Evolutionary conservation across 1,140 invertebrate species (phyloP).

Genomic region (Penaeus vannamei): DNA sequence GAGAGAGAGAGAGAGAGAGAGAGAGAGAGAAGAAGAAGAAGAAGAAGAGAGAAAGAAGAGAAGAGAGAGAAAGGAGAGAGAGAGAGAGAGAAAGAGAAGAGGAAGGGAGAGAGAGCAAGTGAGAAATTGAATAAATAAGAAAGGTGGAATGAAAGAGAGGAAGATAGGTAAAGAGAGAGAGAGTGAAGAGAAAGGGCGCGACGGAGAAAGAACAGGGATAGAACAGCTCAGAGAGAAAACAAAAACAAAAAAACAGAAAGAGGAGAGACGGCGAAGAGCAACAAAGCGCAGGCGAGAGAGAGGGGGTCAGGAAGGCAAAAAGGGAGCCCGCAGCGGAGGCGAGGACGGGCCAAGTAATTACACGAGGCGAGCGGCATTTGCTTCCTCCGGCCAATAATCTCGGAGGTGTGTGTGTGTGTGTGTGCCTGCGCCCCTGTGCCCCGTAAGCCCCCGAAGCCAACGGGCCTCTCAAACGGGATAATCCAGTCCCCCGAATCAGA

Average conservation of each 20-base stretch:
- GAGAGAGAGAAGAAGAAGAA: background rate
- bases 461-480: no score
- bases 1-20: background rate
- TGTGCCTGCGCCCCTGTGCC: no score
- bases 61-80: background rate
- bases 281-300: background rate
- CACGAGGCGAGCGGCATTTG: no score
- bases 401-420: no score
- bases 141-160: conserved; percentile 4
- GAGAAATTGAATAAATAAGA: background rate
- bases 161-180: conserved; percentile 19
- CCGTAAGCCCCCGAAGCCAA: no score
- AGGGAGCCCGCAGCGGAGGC: background rate
- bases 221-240: background rate
- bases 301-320: background rate
- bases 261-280: background rate
- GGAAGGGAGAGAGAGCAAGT: background rate
- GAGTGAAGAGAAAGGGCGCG: background rate
- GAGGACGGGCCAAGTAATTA: no score
- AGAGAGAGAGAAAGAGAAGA: background rate
- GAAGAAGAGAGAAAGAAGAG: background rate
- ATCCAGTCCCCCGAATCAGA: no score
- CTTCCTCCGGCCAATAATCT: no score
- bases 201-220: no score
- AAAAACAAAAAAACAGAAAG: background rate